phyloP scores from a whole-genome alignment of 2,113 vertebrate species.

The Daubentonia madagascariensis region DNA sequence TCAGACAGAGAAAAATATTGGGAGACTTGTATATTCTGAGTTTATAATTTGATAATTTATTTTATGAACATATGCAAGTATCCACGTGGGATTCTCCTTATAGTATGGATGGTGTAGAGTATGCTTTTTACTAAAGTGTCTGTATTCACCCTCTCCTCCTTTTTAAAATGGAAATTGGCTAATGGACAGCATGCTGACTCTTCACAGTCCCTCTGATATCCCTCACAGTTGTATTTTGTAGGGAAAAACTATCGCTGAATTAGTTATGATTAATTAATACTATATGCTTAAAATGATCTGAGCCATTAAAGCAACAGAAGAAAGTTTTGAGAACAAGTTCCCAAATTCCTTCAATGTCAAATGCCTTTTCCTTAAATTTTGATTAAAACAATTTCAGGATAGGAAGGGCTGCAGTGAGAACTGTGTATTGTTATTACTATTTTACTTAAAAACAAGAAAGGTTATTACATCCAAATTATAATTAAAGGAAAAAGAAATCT shows the following conservation, averaged over 20 bases:
- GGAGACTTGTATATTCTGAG: neutral
- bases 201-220: neutral
- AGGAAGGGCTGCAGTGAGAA: neutral
- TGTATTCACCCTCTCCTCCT: neutral
- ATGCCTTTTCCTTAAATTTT: neutral
- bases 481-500: neutral
- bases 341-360: neutral
- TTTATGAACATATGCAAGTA: neutral
- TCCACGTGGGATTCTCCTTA: neutral
- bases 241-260: neutral
- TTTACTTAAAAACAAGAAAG: neutral
- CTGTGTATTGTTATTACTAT: neutral
- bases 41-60: slow-evolving; percentile 3
- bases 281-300: neutral
- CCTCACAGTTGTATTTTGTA: neutral
- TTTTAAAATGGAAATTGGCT: neutral
- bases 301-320: neutral
- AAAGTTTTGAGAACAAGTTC: neutral
- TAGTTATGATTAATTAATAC: neutral
- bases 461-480: neutral
- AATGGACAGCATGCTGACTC: neutral
- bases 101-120: neutral
- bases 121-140: neutral
- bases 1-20: neutral
- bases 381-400: neutral